These are phyloP conservation scores for Sorex araneus DNA, from an alignment of 2,113 vertebrate species.

Conservation along the genomic window DNA sequence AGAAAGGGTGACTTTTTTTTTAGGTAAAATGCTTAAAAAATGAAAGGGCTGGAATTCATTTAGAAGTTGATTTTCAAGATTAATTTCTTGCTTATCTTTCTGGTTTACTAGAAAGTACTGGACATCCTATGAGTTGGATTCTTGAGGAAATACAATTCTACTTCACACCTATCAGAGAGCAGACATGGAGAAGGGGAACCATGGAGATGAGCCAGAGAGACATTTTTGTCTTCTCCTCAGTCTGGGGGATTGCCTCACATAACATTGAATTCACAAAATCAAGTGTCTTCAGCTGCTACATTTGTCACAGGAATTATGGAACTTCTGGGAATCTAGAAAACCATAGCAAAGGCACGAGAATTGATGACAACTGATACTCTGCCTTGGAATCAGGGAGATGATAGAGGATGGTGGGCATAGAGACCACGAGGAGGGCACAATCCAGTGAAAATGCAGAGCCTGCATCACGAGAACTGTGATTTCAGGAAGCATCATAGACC, in stretches of 20 bases:
- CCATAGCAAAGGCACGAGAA: rapidly evolving
- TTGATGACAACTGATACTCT: background rate
- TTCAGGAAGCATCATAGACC: too few species aligned
- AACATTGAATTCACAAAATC: background rate
- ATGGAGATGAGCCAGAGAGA: rapidly evolving
- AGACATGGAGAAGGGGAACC: rapidly evolving
- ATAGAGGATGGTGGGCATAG: background rate
- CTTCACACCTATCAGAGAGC: background rate
- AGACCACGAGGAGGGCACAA: background rate
- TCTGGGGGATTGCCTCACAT: rapidly evolving
- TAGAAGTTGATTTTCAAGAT: conserved; percentile 21
- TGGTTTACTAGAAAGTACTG: background rate
- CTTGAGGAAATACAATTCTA: background rate
- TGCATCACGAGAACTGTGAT: too few species aligned
- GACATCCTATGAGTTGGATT: background rate
- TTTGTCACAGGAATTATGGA: background rate
- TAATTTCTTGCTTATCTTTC: background rate
- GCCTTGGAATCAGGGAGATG: background rate
- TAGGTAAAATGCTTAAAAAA: background rate
- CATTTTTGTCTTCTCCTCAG: rapidly evolving
- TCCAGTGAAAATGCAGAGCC: too few species aligned
- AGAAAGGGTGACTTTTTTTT: background rate
- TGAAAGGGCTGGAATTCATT: background rate
- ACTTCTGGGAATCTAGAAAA: background rate
- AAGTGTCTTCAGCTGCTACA: background rate